Conservation (phyloP, 2,113 vertebrate genomes). For the Arvicanthis niloticus region DNA sequence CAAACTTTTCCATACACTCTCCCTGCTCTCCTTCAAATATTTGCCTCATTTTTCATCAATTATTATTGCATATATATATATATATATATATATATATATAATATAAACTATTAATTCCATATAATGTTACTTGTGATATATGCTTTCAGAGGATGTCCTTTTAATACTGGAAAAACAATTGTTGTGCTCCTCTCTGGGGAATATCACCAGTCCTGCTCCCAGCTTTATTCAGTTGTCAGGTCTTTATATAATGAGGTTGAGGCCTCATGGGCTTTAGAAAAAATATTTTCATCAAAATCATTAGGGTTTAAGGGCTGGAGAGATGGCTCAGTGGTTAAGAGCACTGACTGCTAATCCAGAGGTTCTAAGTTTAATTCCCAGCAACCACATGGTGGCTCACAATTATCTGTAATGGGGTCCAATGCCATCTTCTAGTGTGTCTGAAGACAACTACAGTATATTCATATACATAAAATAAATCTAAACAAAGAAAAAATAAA, state of each 20-base stretch:
- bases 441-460: too few relatives aligned
- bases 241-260: not conserved
- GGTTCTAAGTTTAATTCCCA: too few relatives aligned
- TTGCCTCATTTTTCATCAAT: not conserved
- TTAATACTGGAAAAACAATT: not conserved
- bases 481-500: too few relatives aligned
- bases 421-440: too few relatives aligned
- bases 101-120: not conserved
- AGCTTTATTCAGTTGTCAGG: not conserved
- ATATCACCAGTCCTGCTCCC: not conserved
- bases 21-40: too few relatives aligned
- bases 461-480: too few relatives aligned
- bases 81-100: not conserved
- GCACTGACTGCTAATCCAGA: too few relatives aligned
- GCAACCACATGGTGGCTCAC: too few relatives aligned
- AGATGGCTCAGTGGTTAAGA: too few relatives aligned
- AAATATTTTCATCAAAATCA: not conserved
- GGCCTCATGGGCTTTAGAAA: not conserved
- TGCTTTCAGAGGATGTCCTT: not conserved
- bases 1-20: too few relatives aligned
- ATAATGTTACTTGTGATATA: not conserved
- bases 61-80: not conserved
- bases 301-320: too few relatives aligned
- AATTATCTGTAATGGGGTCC: too few relatives aligned
- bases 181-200: not conserved